Conservation (phyloP, 2,113 vertebrate species). For the Sinocyclocheilus anshuiensis region DNA sequence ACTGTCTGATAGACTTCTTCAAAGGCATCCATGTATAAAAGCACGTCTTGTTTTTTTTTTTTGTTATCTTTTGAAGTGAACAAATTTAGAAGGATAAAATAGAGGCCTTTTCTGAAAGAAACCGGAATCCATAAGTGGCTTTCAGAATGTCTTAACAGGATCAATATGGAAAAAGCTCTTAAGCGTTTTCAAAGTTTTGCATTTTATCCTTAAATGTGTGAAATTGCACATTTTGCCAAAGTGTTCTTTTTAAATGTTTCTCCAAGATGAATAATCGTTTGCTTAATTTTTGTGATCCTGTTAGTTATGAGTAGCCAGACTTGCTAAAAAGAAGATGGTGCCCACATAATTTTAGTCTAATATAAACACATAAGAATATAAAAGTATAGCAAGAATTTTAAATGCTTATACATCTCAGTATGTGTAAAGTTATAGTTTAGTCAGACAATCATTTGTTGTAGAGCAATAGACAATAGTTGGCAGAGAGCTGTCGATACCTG, state of each 20-base stretch:
- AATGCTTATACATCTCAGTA: neutral
- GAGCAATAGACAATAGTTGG: neutral
- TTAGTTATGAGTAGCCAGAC: too few relatives aligned
- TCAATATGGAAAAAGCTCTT: neutral
- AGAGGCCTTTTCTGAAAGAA: neutral
- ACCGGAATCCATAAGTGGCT: constrained; percentile 48
- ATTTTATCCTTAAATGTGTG: neutral
- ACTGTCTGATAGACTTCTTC: constrained; percentile 64
- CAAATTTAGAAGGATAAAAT: neutral
- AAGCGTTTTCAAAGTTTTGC: neutral
- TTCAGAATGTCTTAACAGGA: neutral
- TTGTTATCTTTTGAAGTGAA: neutral
- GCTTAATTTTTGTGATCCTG: too few relatives aligned
- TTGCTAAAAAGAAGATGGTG: too few relatives aligned
- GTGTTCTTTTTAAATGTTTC: neutral
- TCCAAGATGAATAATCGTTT: neutral
- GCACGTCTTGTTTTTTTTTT: constrained; percentile 50
- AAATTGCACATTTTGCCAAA: neutral
- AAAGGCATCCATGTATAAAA: constrained; percentile 71
- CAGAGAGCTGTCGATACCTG: neutral
- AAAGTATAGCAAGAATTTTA: too few relatives aligned
- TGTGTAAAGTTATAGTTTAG: neutral
- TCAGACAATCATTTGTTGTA: neutral
- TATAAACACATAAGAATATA: too few relatives aligned
- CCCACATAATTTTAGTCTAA: too few relatives aligned